Evolutionary conservation across 2,113 vertebrate genomes (phyloP).

Genomic region (Tursiops truncatus): DNA sequence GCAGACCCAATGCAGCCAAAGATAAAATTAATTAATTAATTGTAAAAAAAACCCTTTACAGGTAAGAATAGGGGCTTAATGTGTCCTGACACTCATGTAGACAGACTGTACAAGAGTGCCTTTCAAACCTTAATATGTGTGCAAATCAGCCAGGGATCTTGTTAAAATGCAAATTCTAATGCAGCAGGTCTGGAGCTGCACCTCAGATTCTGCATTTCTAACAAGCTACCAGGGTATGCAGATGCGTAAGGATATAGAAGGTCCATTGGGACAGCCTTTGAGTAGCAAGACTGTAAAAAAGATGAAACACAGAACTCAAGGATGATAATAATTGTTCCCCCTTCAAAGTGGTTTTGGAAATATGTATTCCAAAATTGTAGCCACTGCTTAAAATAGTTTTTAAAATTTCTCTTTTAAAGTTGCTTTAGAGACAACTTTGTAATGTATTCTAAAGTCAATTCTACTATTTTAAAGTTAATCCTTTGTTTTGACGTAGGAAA

Average conservation of each 20-base stretch:
- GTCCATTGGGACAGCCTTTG: accelerated
- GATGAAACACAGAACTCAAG: neutral
- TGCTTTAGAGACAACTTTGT: neutral
- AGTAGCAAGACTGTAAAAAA: neutral
- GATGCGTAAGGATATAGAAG: neutral
- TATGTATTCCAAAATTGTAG: neutral
- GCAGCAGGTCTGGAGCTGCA: neutral
- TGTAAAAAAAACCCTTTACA: neutral
- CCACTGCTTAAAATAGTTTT: neutral
- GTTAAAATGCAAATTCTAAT: neutral
- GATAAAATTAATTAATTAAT: no score
- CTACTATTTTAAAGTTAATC: neutral
- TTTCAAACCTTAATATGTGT: neutral
- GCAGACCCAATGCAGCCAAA: no score
- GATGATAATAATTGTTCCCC: neutral
- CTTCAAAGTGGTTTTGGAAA: neutral
- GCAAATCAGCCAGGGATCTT: neutral
- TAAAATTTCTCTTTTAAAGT: neutral
- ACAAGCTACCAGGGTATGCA: neutral
- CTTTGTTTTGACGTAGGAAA: neutral
- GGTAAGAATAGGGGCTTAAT: neutral
- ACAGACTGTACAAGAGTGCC: neutral
- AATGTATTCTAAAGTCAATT: neutral
- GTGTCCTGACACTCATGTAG: accelerated
- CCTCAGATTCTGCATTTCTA: neutral